A percentile compares a stretch with the other conserved stretches of the same genome.
Conservation (phyloP, 2,113 vertebrate species). For the Apodemus speciosus region DNA sequence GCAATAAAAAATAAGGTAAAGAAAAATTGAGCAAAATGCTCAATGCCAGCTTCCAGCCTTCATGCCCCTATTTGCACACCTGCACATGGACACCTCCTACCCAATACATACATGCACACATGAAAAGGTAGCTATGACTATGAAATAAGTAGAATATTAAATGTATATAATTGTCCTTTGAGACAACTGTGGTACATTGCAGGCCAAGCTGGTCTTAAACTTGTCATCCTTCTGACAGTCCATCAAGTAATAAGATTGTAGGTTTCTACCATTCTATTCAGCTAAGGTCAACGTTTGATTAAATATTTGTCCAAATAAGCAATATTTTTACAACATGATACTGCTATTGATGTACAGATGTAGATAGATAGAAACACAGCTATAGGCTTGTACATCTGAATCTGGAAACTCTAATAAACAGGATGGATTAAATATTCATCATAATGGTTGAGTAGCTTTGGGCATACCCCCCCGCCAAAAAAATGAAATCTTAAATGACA, state of each 20-base stretch:
- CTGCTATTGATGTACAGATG: not conserved
- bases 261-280: too few relatives aligned
- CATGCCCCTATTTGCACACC: not conserved
- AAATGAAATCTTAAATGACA: constrained; percentile 5
- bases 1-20: not conserved
- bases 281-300: not conserved
- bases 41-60: not conserved
- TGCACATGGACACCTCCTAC: not conserved
- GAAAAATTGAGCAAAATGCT: not conserved
- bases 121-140: not conserved
- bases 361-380: not conserved
- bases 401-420: not conserved
- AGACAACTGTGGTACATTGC: not conserved
- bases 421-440: not conserved
- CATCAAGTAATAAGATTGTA: too few relatives aligned
- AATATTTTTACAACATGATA: not conserved
- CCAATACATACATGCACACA: too few relatives aligned
- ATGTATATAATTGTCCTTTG: not conserved
- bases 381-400: not conserved
- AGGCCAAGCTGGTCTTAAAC: not conserved
- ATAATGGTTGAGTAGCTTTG: not conserved
- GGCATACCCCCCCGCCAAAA: not conserved
- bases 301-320: not conserved
- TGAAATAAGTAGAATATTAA: not conserved
- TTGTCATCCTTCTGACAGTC: not conserved